phyloP scores from a whole-genome alignment of 2,797 vertebrate genomes.

The Coregonus suidteri region DNA sequence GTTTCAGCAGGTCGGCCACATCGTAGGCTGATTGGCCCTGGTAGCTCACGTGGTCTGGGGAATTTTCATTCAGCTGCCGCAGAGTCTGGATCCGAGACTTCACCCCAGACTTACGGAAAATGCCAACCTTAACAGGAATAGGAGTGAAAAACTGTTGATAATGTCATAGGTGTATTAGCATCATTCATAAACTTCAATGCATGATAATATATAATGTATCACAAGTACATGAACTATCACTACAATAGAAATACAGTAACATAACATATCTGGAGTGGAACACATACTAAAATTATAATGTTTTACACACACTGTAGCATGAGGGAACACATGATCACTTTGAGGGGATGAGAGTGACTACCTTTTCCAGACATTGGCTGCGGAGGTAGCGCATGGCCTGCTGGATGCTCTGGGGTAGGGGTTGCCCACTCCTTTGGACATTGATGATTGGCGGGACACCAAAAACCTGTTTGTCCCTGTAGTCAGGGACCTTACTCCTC shows the following conservation, averaged over 20 bases:
- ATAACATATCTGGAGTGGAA: background rate
- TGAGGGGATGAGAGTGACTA: conserved; percentile 37
- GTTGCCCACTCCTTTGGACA: conserved; percentile 82
- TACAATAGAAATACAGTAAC: background rate
- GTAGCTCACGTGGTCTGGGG: conserved; percentile 80
- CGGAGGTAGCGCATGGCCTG: conserved; percentile 87
- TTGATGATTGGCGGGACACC: conserved; percentile 81
- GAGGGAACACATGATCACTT: background rate
- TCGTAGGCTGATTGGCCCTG: conserved; percentile 84
- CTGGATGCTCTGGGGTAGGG: conserved; percentile 86
- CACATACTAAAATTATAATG: background rate
- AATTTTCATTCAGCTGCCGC: conserved; percentile 81
- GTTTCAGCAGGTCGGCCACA: conserved; percentile 85
- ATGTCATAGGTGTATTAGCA: background rate
- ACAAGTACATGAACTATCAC: background rate
- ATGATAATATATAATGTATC: background rate
- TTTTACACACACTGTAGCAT: background rate
- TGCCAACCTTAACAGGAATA: conserved; percentile 76
- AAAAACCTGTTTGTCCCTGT: conserved; percentile 81
- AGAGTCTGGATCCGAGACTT: conserved; percentile 85
- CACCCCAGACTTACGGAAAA: conserved; percentile 86
- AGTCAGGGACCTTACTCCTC: conserved; percentile 82
- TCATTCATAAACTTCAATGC: background rate
- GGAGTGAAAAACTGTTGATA: background rate
- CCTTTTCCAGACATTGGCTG: conserved; percentile 85